Conservation (phyloP, 2,113 vertebrate species). For the Silurus glanis region DNA sequence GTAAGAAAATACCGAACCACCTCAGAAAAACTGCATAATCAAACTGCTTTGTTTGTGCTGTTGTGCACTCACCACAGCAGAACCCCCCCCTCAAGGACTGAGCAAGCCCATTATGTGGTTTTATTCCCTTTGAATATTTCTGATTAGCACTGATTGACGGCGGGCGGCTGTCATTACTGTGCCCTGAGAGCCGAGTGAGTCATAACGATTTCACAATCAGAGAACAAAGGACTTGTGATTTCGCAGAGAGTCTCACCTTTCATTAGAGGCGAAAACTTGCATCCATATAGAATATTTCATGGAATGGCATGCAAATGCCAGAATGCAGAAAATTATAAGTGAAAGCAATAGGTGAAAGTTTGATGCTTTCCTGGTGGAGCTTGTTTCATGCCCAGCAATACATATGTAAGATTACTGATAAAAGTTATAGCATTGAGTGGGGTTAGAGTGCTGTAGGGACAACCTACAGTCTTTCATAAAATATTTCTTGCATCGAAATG, state of each 20-base stretch:
- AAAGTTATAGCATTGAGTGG: neutral
- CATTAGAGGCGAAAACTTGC: constrained; percentile 30
- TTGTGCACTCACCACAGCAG: constrained; percentile 25
- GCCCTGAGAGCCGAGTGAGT: constrained; percentile 49
- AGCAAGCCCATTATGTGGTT: constrained; percentile 40
- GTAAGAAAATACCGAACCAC: constrained; percentile 44
- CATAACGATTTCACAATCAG: constrained; percentile 55
- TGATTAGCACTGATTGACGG: constrained; percentile 60
- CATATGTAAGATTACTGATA: neutral
- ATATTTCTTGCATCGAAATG: neutral
- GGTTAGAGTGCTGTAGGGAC: neutral
- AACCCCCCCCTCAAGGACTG: constrained; percentile 40
- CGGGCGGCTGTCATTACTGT: constrained; percentile 48
- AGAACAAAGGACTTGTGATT: constrained; percentile 54
- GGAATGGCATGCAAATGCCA: neutral
- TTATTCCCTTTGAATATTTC: constrained; percentile 54
- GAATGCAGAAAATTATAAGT: neutral
- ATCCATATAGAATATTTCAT: neutral
- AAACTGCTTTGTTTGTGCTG: constrained; percentile 49
- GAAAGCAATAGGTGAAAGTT: neutral
- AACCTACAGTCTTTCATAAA: neutral
- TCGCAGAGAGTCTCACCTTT: constrained; percentile 52
- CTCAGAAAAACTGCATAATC: constrained; percentile 46
- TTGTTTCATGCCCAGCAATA: neutral
- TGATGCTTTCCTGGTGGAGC: no score